Evolutionary conservation across 2,113 vertebrate species (phyloP).

Genomic region (Vanacampus margaritifer): DNA sequence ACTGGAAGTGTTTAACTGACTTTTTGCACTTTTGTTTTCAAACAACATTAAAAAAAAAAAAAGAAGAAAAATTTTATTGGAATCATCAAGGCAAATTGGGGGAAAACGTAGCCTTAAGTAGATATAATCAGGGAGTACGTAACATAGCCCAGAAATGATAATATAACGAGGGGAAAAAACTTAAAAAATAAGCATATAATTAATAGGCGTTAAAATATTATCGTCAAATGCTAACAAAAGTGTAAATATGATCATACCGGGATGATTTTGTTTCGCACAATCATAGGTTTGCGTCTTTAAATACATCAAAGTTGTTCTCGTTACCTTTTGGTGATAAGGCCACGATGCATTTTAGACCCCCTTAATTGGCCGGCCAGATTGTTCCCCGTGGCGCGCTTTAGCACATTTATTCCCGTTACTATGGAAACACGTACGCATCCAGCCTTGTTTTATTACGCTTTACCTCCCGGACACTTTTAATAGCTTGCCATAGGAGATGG

Average conservation of each 20-base stretch:
- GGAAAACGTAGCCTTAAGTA: no score
- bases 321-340: background rate
- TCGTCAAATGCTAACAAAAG: background rate
- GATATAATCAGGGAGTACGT: no score
- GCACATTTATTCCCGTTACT: background rate
- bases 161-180: no score
- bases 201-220: background rate
- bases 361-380: background rate
- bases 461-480: slow-evolving; percentile 5
- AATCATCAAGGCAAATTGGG: no score
- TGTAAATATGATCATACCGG: background rate
- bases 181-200: no score
- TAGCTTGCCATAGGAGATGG: background rate
- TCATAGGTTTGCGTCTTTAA: background rate
- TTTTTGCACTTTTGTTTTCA: no score
- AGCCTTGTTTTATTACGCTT: background rate
- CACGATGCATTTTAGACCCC: background rate
- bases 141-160: no score
- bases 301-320: background rate
- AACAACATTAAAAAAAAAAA: no score
- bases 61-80: no score
- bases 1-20: background rate
- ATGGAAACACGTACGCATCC: slow-evolving; percentile 1
- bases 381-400: background rate
- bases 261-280: background rate